Evolutionary conservation across 1,140 invertebrate genomes (phyloP).

Genomic region (Rhopalosiphum maidis): DNA sequence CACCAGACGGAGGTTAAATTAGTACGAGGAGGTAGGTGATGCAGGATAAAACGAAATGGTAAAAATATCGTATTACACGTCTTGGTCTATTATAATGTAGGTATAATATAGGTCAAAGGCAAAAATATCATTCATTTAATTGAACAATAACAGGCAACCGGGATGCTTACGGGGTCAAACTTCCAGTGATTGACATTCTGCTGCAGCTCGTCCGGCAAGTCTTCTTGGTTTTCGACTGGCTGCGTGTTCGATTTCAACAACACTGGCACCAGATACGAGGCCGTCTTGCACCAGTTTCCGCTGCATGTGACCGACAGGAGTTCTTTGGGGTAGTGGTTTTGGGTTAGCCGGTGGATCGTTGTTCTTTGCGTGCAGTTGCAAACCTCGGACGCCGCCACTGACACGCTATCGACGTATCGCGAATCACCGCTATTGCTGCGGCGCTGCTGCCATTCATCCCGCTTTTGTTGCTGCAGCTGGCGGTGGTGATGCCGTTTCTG

Average conservation of each 20-base stretch:
- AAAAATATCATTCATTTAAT: constrained; percentile 13
- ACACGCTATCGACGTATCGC: background rate
- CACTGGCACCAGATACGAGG: background rate
- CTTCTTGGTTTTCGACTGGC: background rate
- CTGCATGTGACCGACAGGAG: background rate
- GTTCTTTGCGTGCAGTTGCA: background rate
- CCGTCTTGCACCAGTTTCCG: background rate
- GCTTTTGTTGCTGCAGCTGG: background rate
- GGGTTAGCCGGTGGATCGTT: background rate
- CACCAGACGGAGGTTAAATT: background rate
- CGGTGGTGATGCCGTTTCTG: background rate
- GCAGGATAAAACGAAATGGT: background rate
- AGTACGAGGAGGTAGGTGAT: background rate
- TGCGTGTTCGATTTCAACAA: background rate
- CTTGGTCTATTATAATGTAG: background rate
- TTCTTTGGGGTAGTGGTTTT: background rate
- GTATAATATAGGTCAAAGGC: background rate
- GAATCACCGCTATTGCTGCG: background rate
- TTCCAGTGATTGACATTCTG: background rate
- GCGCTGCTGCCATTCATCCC: background rate
- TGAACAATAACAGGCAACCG: background rate
- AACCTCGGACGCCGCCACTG: background rate
- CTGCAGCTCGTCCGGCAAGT: background rate
- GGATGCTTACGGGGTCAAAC: background rate
- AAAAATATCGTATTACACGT: background rate